A percentile compares a stretch with the other conserved stretches of the same genome.
Conservation (phyloP, 2,113 vertebrate genomes). For the Rhabdornis inornatus region DNA sequence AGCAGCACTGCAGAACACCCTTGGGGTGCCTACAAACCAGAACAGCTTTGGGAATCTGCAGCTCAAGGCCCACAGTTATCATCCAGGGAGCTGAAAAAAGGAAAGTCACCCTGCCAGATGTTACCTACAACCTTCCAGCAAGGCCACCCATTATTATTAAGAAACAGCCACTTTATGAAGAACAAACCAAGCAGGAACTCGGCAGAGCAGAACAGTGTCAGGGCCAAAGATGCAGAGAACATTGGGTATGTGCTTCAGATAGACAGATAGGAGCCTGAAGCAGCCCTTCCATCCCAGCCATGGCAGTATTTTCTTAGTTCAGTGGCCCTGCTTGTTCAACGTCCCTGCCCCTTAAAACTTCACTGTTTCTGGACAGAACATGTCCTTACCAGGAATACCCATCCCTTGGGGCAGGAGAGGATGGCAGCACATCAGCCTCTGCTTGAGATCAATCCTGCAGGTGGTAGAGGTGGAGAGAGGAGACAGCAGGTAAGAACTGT, state of each 20-base stretch:
- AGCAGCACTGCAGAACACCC: not conserved
- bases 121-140: not conserved
- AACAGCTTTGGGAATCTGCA: not conserved
- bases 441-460: not conserved
- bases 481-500: not conserved
- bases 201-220: not conserved
- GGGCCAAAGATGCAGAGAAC: not conserved
- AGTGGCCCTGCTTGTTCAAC: not conserved
- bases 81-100: not conserved
- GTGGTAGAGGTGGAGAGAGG: not conserved
- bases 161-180: not conserved
- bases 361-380: not conserved
- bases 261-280: not conserved
- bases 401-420: not conserved
- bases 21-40: not conserved
- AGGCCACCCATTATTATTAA: not conserved
- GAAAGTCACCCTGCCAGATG: not conserved
- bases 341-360: not conserved
- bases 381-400: not conserved
- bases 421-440: not conserved
- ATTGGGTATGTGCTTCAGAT: not conserved
- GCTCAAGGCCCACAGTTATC: not conserved
- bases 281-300: not conserved
- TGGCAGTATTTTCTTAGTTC: not conserved
- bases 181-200: not conserved